phyloP scores from a whole-genome alignment of 2,888 invertebrate species.

The Troides aeacus region DNA sequence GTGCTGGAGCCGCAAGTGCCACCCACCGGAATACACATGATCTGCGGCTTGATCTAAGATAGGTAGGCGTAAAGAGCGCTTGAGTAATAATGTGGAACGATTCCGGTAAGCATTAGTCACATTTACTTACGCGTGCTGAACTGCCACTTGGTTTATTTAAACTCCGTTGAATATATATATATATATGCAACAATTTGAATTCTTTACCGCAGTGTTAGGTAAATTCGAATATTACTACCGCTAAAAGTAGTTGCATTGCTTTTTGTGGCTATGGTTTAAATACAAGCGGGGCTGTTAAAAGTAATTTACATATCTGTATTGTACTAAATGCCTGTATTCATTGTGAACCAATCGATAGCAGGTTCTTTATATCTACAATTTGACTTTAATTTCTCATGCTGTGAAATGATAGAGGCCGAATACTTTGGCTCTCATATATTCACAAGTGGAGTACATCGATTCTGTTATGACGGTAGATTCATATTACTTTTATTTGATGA shows the following conservation, averaged over 20 bases:
- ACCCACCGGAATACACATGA: slow-evolving; percentile 20
- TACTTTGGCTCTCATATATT: too few species aligned
- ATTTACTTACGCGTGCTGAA: slow-evolving; percentile 24
- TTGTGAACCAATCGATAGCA: too few species aligned
- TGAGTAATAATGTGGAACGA: slow-evolving; percentile 28
- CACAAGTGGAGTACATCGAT: too few species aligned
- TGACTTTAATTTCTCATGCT: too few species aligned
- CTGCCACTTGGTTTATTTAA: slow-evolving; percentile 22
- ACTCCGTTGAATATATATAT: neutral
- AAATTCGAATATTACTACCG: neutral
- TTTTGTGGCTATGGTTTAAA: neutral
- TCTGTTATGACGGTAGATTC: too few species aligned
- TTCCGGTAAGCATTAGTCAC: slow-evolving; percentile 28
- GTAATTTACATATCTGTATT: neutral
- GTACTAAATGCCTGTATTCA: too few species aligned
- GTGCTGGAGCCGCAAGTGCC: slow-evolving; percentile 11
- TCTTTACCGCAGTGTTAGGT: neutral
- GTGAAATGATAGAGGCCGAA: too few species aligned
- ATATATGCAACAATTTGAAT: neutral
- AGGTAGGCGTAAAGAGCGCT: slow-evolving; percentile 29
- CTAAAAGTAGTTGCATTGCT: neutral
- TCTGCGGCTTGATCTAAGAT: slow-evolving; percentile 19
- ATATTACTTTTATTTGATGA: too few species aligned
- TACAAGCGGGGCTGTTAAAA: neutral
- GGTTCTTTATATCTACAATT: too few species aligned